phyloP scores from a whole-genome alignment of 2,113 vertebrate genomes.

The Plectropomus leopardus region DNA sequence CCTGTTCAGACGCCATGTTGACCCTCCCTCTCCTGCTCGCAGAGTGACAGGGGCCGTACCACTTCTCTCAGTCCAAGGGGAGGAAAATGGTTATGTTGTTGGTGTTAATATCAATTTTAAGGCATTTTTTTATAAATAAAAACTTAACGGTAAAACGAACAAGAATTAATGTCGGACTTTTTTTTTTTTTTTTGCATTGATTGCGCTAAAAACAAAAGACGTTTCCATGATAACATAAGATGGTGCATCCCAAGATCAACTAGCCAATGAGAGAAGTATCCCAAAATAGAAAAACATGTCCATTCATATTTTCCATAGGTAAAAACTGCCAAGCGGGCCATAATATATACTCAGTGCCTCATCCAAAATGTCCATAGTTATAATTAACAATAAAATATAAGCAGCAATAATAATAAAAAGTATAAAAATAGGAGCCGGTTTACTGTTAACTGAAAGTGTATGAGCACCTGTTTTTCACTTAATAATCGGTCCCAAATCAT shows the following conservation, averaged over 20 bases:
- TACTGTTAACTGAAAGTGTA: too few species aligned
- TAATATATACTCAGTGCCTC: too few species aligned
- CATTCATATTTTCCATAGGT: conserved; percentile 75
- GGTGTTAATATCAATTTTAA: too few species aligned
- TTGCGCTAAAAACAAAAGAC: fast-evolving
- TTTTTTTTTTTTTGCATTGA: background rate
- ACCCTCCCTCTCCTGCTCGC: conserved; percentile 76
- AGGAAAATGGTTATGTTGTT: background rate
- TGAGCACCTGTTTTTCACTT: too few species aligned
- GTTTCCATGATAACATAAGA: background rate
- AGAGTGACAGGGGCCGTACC: conserved; percentile 65
- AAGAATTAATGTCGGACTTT: too few species aligned
- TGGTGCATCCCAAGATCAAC: conserved; percentile 72
- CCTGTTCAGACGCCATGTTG: conserved; percentile 89
- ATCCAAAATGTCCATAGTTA: background rate
- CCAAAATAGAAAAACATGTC: conserved; percentile 76
- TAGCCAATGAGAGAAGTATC: conserved; percentile 59
- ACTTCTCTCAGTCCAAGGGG: conserved; percentile 8
- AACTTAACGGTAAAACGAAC: fast-evolving
- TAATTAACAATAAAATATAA: background rate
- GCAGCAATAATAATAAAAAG: background rate
- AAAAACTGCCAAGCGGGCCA: conserved; percentile 2
- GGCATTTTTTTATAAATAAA: background rate
- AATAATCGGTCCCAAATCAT: too few species aligned
- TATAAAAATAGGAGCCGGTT: too few species aligned